Base-by-base conservation (phyloP, 2,888 invertebrate species). In the Thyatira batis region DNA sequence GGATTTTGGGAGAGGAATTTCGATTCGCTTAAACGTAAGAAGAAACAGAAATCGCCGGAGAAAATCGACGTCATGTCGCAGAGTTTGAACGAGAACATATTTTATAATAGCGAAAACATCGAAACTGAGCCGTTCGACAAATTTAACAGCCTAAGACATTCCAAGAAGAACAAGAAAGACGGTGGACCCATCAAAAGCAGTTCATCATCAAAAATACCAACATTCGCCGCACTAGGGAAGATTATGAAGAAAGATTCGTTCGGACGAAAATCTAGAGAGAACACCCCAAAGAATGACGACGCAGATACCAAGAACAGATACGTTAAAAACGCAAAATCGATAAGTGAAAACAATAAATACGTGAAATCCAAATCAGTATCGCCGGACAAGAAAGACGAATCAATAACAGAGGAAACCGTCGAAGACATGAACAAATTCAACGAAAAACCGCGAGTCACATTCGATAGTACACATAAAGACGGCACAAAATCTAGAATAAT, bases 1-100 rank as follows among this genome's bases (percentile, higher is more conserved):
- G 92, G 92, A 54, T 92, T 92, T 71, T 92, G 92, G 92, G 92
- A 92, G 60, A 80, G 92, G 60, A 92, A 92, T 60, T 92, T 92
- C 69, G 92, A 92, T 78, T 92, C 92, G 9, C 64, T 92, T 0
- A 92, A 92, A 76, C 74, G 92, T 0, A 92, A 92, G 55, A 88
- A 84, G 51, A 92, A 89, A 66, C 79, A 71, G n/a, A 92, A 92
- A 73, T 80, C 83, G 0, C 82, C 84, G 0, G 90, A 92, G 57
- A 89, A 89, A 67, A 71, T 80, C 13, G 92, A 92, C 52, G 67
- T 92, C 0, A 93, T 93, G 93, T 92, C 92, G 20, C 92, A 93
- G 50, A 93, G 93, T 73, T 74, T 93, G 11, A 93, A 93, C 68
- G 93, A 93, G 61, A 93, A 93, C 58, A 78, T 93, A 50, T 89